Conservation (phyloP, 2,797 vertebrate genomes). For the Coranthus polyacanthus region DNA sequence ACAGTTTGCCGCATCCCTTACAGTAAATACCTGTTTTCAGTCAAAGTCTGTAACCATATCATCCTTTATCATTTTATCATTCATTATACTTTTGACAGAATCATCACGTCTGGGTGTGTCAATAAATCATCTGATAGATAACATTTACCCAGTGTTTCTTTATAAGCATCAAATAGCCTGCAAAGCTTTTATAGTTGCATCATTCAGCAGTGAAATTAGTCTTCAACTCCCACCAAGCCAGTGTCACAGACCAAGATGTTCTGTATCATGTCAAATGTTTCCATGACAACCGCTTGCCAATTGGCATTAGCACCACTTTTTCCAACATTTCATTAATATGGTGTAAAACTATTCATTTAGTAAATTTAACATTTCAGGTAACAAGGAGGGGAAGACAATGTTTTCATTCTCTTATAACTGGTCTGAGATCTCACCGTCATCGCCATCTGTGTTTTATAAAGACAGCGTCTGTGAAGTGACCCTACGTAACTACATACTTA, state of each 20-base stretch:
- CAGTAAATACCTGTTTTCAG: constrained; percentile 25
- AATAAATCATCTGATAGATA: too few species aligned
- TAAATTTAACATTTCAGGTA: neutral
- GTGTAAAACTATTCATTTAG: constrained; percentile 14
- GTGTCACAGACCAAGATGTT: constrained; percentile 17
- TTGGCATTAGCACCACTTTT: constrained; percentile 6
- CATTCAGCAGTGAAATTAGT: neutral
- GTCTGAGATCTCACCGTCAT: constrained; percentile 7
- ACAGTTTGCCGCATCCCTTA: constrained; percentile 30
- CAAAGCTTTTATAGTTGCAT: too few species aligned
- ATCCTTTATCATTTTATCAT: constrained; percentile 39
- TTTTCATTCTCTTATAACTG: constrained; percentile 1
- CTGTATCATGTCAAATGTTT: constrained; percentile 56
- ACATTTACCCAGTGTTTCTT: constrained; percentile 14
- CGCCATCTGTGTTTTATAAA: constrained; percentile 1
- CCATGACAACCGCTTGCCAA: constrained; percentile 63
- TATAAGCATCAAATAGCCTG: constrained; percentile 17
- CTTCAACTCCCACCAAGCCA: constrained; percentile 6
- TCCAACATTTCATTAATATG: constrained; percentile 12
- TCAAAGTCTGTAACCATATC: constrained; percentile 32
- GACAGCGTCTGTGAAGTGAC: too few species aligned
- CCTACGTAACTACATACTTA: too few species aligned
- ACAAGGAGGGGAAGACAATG: constrained; percentile 2
- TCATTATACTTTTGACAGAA: constrained; percentile 13
- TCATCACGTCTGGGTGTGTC: constrained; percentile 8